Evolutionary conservation across 92 coral and sea anemone species (phyloP), one percentile per base, ranked within the genome.

Genomic region (Heteractis magnifica): DNA sequence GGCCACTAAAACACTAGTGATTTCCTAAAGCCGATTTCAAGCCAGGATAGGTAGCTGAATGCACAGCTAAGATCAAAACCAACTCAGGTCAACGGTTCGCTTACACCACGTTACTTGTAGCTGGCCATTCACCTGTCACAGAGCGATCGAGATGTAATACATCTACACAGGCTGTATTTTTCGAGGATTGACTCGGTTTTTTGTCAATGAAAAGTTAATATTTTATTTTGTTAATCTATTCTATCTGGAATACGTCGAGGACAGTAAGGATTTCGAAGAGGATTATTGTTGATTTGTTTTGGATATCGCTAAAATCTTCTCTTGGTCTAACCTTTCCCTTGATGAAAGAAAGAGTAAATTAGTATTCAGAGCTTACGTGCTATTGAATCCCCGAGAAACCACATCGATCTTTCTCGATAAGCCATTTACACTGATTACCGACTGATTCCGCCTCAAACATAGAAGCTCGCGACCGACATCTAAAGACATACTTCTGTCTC

Each of bases 221-320:
- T 21, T 55, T 51, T 76, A 76, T 76, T 76, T 76, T 49, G 53
- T 48, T 76, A 76, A 76, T 55, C 79, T 26, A 8, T 76, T 76
- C 79, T n/a, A 48, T 76, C 55, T 8, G 56, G 16, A 76, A 8
- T 48, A 5, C 73, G 10, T 20, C 73, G 73, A 68, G 18, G 15
- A 68, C 4, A 68, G 49, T 23, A 10, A 26, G 20, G 41, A 65
- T 68, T 13, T 68, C 44, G 70, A 62, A 23, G 48, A 23, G 49
- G 73, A 68, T 68, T 68, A 68, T 26, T 9, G 73, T 5, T 20
- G 49, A 68, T 68, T 68, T 68, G 73, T 7, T 41, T 68, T 12
- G 73, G 16, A 68, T 68, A 21, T 68, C 9, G 23, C 73, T 8
- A 26, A 10, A 18, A 62, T 62, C 23, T 12, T 68, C 15, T 23